Base-by-base conservation (phyloP, 2,888 invertebrate genomes). In the Thyatira batis region DNA sequence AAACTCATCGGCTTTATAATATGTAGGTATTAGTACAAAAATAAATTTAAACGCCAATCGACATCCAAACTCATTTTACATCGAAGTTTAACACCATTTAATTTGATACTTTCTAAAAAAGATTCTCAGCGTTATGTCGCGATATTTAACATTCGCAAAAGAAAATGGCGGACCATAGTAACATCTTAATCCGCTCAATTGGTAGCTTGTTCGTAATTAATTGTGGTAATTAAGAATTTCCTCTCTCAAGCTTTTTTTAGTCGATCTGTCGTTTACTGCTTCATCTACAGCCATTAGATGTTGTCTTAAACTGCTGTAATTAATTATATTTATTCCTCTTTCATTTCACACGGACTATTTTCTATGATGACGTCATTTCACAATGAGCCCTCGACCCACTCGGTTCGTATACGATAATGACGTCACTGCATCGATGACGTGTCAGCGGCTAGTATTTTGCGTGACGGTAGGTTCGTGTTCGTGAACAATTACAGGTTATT, bases 381-480 rank as follows among this genome's bases (percentile, higher is more conserved):
- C 13, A 25, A 20, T 1, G 8, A 17, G 28, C 13, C 4, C 49
- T 20, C 10, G n/a, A 39, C 39, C n/a, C 21, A 39, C n/a, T 45
- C 10, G 25, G 25, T 28, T 20, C 28, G 51, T 54, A 63, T 1
- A 63, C 65, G 67, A 67, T 61, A 59, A 49, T 80, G 82, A 80
- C 76, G 76, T 75, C 75, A 80, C 65, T 73, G 74, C 71, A 72
- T 65, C 76, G 65, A 56, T 76, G 78, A 78, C 79, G 76, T 63
- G 69, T 60, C 68, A 45, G 25, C 27, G 20, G 20, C 44, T 9
- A 17, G 27, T 27, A n/a, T 23, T 1, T 45, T 8, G 20, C 46
- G 53, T 49, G 53, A 46, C 57, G 52, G 20, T 27, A 55, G 25
- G 61, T 54, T 67, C 70, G 69, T 72, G 69, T 57, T 66, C 54